Base-by-base conservation (phyloP, 2,888 invertebrate genomes). In the Koerneria pararmatus region DNA sequence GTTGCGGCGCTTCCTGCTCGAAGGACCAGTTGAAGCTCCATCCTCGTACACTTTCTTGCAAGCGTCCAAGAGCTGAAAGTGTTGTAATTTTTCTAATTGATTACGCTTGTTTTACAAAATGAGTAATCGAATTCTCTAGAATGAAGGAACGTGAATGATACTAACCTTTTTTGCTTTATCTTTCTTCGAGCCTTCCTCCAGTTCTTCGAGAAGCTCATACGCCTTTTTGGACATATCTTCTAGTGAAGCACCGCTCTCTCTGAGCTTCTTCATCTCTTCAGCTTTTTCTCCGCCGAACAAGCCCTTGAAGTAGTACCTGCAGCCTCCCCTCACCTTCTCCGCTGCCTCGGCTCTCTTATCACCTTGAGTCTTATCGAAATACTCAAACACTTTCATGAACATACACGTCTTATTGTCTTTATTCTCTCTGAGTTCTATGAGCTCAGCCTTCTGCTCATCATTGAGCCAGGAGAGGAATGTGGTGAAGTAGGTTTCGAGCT, bases 261-360 rank as follows among this genome's bases (percentile, higher is more conserved):
- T n/a, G 53, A 62, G 31, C 37, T 32, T 2, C 53, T 62, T 62
- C 35, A 62, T 32, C 34, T 32, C 37, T 2, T 19, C 46, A 11
- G 72, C 63, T 34, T 71, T 70, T 3, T 72, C 74, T 22, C 74
- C 74, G 35, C 78, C 78, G 41, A 78, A 75, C 32, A 53, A 62
- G 59, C 57, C 63, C 67, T 54, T 72, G 62, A 65, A 69, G 63
- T 57, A 71, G 61, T 65, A 65, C 49, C 64, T 72, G 58, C 76
- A 78, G 37, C 69, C 72, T 27, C 61, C 65, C 66, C 71, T 67
- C 37, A 70, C 49, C 58, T 69, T 63, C 15, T 41, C 63, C 35
- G 34, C 37, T 15, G 70, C 72, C 57, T 67, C 68, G 37, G 37
- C 53, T 62, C 66, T 67, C 35, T 24, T 24, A 24, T 60, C 67